These are phyloP conservation scores for Platorchestia sp. DNA, from an alignment of 1,140 invertebrate species.

Conservation along the genomic window DNA sequence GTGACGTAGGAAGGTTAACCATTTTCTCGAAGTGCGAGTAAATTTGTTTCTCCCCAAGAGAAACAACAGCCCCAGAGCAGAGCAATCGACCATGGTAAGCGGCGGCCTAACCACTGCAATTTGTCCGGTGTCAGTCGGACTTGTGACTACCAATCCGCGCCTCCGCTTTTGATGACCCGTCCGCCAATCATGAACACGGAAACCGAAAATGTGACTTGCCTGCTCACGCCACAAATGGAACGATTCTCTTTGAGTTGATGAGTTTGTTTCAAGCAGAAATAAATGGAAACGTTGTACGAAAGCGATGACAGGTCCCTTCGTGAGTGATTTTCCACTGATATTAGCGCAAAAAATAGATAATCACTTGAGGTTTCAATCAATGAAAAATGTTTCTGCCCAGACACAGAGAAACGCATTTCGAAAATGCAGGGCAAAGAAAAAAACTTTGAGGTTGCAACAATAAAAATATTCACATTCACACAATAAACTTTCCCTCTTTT, in stretches of 20 bases:
- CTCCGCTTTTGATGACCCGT: constrained; percentile 12
- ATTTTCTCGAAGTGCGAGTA: background rate
- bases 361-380: background rate
- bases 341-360: background rate
- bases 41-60: background rate
- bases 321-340: background rate
- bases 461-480: too few species aligned
- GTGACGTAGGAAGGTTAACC: background rate
- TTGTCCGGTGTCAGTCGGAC: constrained; percentile 23
- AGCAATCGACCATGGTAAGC: constrained; percentile 2
- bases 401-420: background rate
- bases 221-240: constrained; percentile 32
- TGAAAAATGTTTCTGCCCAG: background rate
- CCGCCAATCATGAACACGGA: constrained; percentile 7
- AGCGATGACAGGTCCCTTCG: background rate
- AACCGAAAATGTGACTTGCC: constrained; percentile 11
- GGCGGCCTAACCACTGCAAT: constrained; percentile 16
- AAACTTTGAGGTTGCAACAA: background rate
- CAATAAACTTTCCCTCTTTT: too few species aligned
- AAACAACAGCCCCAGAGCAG: background rate
- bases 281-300: background rate
- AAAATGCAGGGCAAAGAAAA: background rate
- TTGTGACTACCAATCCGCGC: constrained; percentile 40
- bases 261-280: constrained; percentile 3
- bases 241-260: constrained; percentile 15